Evolutionary conservation across 2,113 vertebrate species (phyloP), one percentile per base, ranked within the genome.

Genomic region (Pseudorectes ferrugineus): DNA sequence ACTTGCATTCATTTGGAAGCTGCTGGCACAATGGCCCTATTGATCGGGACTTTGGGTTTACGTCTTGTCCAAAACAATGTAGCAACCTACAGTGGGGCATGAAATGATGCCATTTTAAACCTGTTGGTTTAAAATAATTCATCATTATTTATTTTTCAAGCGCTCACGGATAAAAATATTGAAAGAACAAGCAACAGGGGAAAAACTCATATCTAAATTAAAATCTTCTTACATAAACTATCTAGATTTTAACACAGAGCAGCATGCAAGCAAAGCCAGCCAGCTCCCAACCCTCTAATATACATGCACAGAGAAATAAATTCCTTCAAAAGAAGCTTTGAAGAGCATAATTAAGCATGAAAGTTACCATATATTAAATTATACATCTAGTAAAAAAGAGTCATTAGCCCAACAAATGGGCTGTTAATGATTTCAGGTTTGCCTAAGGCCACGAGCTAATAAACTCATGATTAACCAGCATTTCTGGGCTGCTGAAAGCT

Each of bases 341-440:
- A 94, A 95, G 78, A 85, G 52, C 66, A 70, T 87, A 95, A 97
- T 97, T 95, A 95, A 91, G 83, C 91, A 93, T 92, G 91, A 91
- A 94, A 93, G 79, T 90, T 94, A 86, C 80, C 79, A 76, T 87
- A 94, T 93, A 93, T 92, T 97, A 96, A 96, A 95, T 96, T 92
- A 96, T 94, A 91, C 79, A 85, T 85, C 89, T 89, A 89, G 66
- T 83, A 86, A 87, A 97, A 93, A 95, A 91, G 91, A 95, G 55
- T 96, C 89, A 92, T 97, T 97, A 97, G 92, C 76, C 74, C 88
- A 92, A 57, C 93, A 94, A 95, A 93, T 92, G 74, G 89, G 77
- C 86, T 96, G 88, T 61, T 96, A 96, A 96, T 91, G 85, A 96
- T 85, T 95, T 94, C 59, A 94, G 92, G 94, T 90, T 95, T 94